These are phyloP conservation scores for Candidula unifasciata DNA, from an alignment of 2,888 invertebrate species.

Conservation along the genomic window DNA sequence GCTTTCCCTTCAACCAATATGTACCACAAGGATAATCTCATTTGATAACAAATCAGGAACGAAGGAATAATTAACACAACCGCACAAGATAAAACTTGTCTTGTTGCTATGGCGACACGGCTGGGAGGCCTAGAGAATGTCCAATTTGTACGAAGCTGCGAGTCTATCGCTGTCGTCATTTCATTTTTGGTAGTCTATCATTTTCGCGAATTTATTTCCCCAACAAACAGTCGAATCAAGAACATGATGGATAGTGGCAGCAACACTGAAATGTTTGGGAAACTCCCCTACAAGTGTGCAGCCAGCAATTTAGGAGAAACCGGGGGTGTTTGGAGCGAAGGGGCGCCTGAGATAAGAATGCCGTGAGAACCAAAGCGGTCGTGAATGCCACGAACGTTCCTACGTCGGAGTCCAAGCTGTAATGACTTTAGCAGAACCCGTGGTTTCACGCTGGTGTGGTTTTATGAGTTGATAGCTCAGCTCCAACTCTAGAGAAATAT, in stretches of 20 bases:
- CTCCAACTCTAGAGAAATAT: background rate
- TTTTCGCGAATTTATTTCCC: background rate
- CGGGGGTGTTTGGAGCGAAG: background rate
- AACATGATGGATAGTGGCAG: background rate
- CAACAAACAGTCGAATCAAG: background rate
- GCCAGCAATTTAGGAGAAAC: background rate
- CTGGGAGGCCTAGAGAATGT: background rate
- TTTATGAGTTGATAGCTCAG: background rate
- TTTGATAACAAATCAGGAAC: slow-evolving; percentile 26
- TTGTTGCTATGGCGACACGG: slow-evolving; percentile 28
- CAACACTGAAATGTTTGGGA: background rate
- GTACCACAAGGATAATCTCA: slow-evolving; percentile 5
- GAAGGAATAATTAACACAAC: slow-evolving; percentile 5
- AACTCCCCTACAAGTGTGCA: background rate
- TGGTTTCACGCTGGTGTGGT: background rate
- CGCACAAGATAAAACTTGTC: slow-evolving; percentile 4
- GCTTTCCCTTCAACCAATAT: slow-evolving; percentile 20
- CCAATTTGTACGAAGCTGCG: background rate
- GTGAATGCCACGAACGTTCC: background rate
- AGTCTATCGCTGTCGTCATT: background rate
- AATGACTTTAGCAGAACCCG: slow-evolving; percentile 4
- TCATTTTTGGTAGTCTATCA: too few relatives aligned
- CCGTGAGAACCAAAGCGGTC: slow-evolving; percentile 11
- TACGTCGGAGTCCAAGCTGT: background rate
- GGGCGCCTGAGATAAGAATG: background rate